Percentiles rank a stretch among this genome's conserved stretches.
Conservation (phyloP, 2,797 vertebrate species). For the Synaphobranchus kaupii region DNA sequence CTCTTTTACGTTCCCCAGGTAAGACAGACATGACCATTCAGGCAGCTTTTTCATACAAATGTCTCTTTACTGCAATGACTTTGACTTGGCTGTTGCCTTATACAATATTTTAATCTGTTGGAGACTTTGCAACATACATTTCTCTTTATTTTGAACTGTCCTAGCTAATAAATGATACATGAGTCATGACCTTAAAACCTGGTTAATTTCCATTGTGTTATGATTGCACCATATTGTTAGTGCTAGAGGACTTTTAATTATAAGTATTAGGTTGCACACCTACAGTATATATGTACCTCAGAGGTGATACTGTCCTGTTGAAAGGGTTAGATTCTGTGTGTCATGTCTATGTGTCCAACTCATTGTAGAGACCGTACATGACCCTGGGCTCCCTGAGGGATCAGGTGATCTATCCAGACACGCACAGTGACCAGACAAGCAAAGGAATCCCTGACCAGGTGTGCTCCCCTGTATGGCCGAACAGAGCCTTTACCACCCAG, state of each 20-base stretch:
- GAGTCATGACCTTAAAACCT: neutral
- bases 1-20: constrained; percentile 99
- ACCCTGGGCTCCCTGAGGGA: constrained; percentile 93
- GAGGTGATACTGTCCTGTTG: neutral
- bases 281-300: neutral
- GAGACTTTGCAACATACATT: neutral
- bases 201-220: neutral
- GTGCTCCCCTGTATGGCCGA: neutral
- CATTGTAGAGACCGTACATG: constrained; percentile 92
- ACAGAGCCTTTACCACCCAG: neutral
- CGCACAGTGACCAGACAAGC: constrained; percentile 83
- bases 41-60: neutral
- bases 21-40: constrained; percentile 35
- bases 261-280: neutral
- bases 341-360: neutral
- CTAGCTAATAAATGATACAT: neutral
- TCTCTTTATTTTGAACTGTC: neutral
- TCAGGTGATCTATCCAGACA: constrained; percentile 98
- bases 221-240: neutral
- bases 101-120: neutral
- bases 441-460: constrained; percentile 92
- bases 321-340: neutral
- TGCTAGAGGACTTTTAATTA: neutral
- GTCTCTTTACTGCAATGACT: neutral
- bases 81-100: neutral